A percentile compares a stretch with the other conserved stretches of the same genome.
These are phyloP conservation scores for Manis crassicaudata DNA, from an alignment of 2,797 vertebrate genomes.

Conservation along the genomic window DNA sequence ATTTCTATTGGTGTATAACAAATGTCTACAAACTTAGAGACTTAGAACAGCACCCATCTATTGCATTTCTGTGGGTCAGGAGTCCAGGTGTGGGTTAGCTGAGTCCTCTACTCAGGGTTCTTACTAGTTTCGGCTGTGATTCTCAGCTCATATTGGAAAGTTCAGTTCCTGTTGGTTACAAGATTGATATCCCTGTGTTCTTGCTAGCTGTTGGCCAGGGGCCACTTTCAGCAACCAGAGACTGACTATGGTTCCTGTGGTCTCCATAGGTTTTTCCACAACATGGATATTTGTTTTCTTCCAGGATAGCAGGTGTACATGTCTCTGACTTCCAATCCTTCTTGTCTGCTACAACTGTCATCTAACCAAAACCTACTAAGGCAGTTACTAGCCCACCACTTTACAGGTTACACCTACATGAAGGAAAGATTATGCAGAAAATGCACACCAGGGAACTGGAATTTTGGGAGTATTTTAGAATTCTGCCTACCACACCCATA, in stretches of 20 bases:
- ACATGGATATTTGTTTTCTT: not conserved
- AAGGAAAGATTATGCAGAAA: not conserved
- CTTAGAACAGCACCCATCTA: not conserved
- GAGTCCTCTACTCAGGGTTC: not conserved
- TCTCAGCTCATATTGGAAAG: not conserved
- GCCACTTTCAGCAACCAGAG: not conserved
- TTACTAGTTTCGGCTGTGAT: not conserved
- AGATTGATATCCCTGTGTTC: not conserved
- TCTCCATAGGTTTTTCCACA: not conserved
- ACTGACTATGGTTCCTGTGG: not conserved
- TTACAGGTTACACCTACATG: not conserved
- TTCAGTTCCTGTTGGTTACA: not conserved
- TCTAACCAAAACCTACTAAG: not conserved
- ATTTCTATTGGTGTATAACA: not conserved
- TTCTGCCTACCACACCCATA: not conserved
- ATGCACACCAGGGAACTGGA: not conserved
- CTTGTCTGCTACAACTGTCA: not conserved
- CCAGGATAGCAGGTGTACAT: not conserved
- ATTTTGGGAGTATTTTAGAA: not conserved
- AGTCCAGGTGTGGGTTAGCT: not conserved
- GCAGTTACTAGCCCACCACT: not conserved
- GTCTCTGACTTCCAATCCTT: not conserved
- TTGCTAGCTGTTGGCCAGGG: not conserved
- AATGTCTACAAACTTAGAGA: not conserved
- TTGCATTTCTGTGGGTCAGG: not conserved